Evolutionary conservation across 2,888 invertebrate genomes (phyloP), one percentile per base, ranked within the genome.

Genomic region (Automeris io): DNA sequence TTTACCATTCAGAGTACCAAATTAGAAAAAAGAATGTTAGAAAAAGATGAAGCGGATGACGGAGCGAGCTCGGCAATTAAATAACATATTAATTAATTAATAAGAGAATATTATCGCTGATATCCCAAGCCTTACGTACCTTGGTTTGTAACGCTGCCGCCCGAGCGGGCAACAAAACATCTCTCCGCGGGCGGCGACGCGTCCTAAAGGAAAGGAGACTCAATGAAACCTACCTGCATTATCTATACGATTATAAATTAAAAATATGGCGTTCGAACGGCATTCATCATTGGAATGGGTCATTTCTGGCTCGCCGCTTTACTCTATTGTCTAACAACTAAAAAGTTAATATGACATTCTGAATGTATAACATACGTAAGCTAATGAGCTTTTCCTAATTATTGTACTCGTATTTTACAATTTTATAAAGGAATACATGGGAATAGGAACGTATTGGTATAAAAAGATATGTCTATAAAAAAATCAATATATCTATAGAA

Each of bases 241-340:
- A 81, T 78, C 75, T 75, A 72, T 68, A 60, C 69, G 58, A 79
- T 79, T 73, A 85, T 85, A 85, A 85, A 85, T 85, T 85, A 81
- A 70, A 81, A 85, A 82, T 83, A 83, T 85, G 83, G 68, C 81
- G 70, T 72, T 69, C 64, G 57, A 60, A 62, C 69, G 51, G 72
- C 74, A 83, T 85, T 82, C 78, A 83, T 85, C 82, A 82, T 81
- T 70, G 54, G 55, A 70, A 70, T 68, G 69, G 73, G 69, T 68
- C 76, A 71, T 69, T 70, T 61, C 55, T 47, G 57, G 48, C 54
- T 48, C 45, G 37, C 7, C 22, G 35, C 12, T 11, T 25, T 40
- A 43, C 46, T 48, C 57, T 51, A 57, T 73, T 66, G 65, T 66
- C 54, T 64, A 61, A 53, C 48, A 47, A 48, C 45, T 57, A 53